Evolutionary conservation across 1,140 invertebrate species (phyloP).

Genomic region (Charaxes varanes): DNA sequence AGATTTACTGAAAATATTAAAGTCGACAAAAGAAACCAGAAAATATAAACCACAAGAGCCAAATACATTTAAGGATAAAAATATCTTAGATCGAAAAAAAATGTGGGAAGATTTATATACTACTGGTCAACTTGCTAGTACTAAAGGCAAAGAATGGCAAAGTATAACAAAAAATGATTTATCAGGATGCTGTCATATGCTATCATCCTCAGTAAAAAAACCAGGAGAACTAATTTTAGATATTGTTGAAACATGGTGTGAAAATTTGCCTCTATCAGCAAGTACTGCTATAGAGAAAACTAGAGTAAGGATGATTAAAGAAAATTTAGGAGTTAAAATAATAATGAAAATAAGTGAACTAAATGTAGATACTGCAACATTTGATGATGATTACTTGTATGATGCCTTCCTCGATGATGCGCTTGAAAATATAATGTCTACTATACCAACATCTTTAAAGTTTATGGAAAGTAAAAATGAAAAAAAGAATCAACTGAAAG

Average conservation of each 20-base stretch:
- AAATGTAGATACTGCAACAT: slow-evolving; percentile 30
- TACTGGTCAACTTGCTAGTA: slow-evolving; percentile 22
- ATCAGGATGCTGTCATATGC: slow-evolving; percentile 11
- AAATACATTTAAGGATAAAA: background rate
- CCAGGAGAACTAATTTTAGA: slow-evolving; percentile 28
- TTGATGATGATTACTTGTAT: slow-evolving; percentile 30
- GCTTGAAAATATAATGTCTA: slow-evolving; percentile 25
- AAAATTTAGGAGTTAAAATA: slow-evolving; percentile 29
- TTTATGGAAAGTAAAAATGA: slow-evolving; percentile 20
- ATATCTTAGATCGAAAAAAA: background rate
- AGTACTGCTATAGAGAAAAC: slow-evolving; percentile 16
- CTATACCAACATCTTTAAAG: slow-evolving; percentile 19
- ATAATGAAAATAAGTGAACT: slow-evolving; percentile 40
- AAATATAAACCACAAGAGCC: slow-evolving; percentile 15
- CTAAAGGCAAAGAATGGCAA: slow-evolving; percentile 12
- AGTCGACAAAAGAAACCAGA: slow-evolving; percentile 19
- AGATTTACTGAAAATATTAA: slow-evolving; percentile 24
- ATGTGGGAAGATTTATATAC: slow-evolving; percentile 8
- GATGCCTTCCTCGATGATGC: slow-evolving; percentile 28
- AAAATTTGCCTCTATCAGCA: slow-evolving; percentile 21
- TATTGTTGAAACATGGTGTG: slow-evolving; percentile 34
- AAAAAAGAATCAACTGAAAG: slow-evolving; percentile 25
- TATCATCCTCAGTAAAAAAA: slow-evolving; percentile 15
- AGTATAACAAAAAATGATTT: too few species aligned
- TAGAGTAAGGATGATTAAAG: slow-evolving; percentile 22